phyloP scores from a whole-genome alignment of 2,113 vertebrate genomes.

The Brachyhypopomus gauderio region DNA sequence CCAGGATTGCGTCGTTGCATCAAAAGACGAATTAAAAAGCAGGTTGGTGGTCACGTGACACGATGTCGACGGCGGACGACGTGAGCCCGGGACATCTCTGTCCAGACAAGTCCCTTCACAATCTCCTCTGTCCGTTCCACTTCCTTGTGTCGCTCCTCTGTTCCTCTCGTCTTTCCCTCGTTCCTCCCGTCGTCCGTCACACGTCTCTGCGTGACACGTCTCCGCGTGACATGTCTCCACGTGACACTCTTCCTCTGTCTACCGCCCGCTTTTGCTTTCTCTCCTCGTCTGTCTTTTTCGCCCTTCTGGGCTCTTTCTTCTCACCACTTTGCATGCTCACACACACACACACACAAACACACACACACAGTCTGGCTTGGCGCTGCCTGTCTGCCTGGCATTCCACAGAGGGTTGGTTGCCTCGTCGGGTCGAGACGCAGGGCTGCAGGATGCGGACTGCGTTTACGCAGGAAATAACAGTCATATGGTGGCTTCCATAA shows the following conservation, averaged over 20 bases:
- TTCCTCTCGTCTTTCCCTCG: not conserved
- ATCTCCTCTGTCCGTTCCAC: too few species aligned
- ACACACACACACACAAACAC: not conserved
- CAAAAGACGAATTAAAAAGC: conserved; percentile 28
- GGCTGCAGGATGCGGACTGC: not conserved
- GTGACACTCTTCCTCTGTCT: not conserved
- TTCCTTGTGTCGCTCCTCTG: too few species aligned
- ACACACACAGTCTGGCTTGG: conserved; percentile 30
- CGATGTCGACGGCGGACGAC: conserved; percentile 29
- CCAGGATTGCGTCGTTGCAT: not conserved
- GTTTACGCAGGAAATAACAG: conserved; percentile 23
- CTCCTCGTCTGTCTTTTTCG: conserved; percentile 45
- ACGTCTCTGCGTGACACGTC: conserved; percentile 47
- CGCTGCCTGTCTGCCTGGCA: conserved; percentile 38
- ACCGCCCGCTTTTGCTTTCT: conserved; percentile 48
- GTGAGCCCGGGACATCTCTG: conserved; percentile 17
- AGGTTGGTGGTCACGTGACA: conserved; percentile 20
- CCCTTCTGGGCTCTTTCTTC: conserved; percentile 38
- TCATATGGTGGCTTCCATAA: conserved; percentile 47
- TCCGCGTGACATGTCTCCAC: conserved; percentile 28
- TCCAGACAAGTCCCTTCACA: not conserved
- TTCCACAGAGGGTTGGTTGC: conserved; percentile 11
- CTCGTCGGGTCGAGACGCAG: conserved; percentile 26
- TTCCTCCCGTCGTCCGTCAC: not conserved
- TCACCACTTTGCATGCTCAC: conserved; percentile 10